phyloP scores from a whole-genome alignment of 2,113 vertebrate species.

The Channa argus region DNA sequence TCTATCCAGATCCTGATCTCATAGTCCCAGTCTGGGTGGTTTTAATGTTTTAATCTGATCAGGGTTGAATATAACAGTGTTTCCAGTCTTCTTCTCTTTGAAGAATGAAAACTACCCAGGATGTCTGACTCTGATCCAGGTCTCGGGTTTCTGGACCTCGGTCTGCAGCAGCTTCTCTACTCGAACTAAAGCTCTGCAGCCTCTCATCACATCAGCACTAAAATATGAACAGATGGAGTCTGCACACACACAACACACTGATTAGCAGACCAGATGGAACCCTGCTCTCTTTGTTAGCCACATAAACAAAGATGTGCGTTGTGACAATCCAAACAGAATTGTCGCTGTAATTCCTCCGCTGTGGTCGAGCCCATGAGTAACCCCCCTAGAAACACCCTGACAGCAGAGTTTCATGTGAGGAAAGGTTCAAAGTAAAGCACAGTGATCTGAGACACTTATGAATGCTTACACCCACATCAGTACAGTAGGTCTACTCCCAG shows the following conservation, averaged over 20 bases:
- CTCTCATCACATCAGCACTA: slow-evolving; percentile 4
- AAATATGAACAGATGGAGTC: slow-evolving; percentile 57
- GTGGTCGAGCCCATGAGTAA: background rate
- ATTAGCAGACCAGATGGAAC: slow-evolving; percentile 81
- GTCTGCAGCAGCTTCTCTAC: slow-evolving; percentile 8
- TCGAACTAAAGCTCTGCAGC: slow-evolving; percentile 19
- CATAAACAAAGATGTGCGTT: slow-evolving; percentile 78
- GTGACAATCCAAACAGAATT: slow-evolving; percentile 74
- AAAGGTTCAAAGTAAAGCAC: too few relatives aligned
- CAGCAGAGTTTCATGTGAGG: too few relatives aligned
- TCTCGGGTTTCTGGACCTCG: background rate
- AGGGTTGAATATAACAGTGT: too few relatives aligned
- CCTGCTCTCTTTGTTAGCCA: slow-evolving; percentile 64
- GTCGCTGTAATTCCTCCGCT: slow-evolving; percentile 32
- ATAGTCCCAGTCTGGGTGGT: too few relatives aligned
- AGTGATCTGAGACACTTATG: too few relatives aligned
- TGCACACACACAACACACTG: slow-evolving; percentile 61
- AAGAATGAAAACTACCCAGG: too few relatives aligned
- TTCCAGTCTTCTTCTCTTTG: too few relatives aligned
- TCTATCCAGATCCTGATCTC: too few relatives aligned
- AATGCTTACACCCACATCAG: too few relatives aligned
- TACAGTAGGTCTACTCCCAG: too few relatives aligned
- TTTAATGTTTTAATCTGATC: too few relatives aligned
- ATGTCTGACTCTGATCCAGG: too few relatives aligned
- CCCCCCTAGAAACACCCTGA: slow-evolving; percentile 29